Base-by-base conservation (phyloP, 2,113 vertebrate species). In the Rhagologus leucostigma region DNA sequence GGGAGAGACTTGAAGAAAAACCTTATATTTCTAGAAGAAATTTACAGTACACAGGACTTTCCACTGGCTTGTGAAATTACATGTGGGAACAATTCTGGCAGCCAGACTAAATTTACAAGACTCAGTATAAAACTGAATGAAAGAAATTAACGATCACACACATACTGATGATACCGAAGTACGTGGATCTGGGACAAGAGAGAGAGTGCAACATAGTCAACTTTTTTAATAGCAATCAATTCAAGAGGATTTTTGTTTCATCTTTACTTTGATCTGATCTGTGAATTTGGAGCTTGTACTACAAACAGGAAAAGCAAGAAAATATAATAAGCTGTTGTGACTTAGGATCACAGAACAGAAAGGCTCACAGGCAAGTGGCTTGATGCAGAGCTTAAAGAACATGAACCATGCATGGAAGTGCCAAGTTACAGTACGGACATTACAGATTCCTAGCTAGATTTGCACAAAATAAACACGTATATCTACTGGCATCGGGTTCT, bases 401-500 rank as follows among this genome's bases (percentile, higher is more conserved):
- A 87, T 91, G 77, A 93, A 91, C 92, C 84, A 96, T 91, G 80
- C 50, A 96, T n/a, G 3, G 10, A 62, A 89, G 77, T 84, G 50
- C 50, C 59, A 91, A 67, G 42, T 83, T 94, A 93, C 68, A 91
- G 64, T 81, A 91, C 74, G 42, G 29, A 87, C 69, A 63, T 63
- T 67, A 89, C 19, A 67, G 74, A 87, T 69, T 89, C 80, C 65
- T 87, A 53, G 32, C 30, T 68, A 83, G 57, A 88, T 22, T 59
- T 9, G 6, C 35, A 87, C 37, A 53, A 88, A 84, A 86, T 39
- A 71, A 62, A 57, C 0, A 0, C 2, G 2, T 4, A 13, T 37
- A n/a, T 22, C 59, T 55, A 73, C 7, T 79, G 47, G 10, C 20
- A 42, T 30, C 0, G 0, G 7, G 23, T 81, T 81, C 39, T 37